These are phyloP conservation scores for Embidobia sp. DNA, from an alignment of 2,888 invertebrate genomes.

Conservation along the genomic window DNA sequence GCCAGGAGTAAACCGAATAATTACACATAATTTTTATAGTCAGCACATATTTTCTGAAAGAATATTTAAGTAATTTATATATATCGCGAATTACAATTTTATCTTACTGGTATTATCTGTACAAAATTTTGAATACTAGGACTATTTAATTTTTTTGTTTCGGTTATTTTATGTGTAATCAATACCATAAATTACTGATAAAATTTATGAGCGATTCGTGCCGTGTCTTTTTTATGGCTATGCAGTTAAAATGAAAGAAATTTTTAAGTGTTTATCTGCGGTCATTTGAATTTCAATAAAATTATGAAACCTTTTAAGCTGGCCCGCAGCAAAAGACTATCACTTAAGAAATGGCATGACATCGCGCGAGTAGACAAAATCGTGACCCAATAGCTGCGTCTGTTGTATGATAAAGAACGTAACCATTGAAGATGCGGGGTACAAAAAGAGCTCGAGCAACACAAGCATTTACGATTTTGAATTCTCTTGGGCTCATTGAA, in stretches of 20 bases:
- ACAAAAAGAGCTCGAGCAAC: constrained; percentile 12
- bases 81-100: too few species aligned
- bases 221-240: constrained; percentile 57
- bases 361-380: constrained; percentile 8
- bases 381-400: constrained; percentile 3
- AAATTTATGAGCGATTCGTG: constrained; percentile 55
- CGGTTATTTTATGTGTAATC: too few species aligned
- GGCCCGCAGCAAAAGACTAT: constrained; percentile 13
- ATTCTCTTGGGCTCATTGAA: constrained; percentile 45
- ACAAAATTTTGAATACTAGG: too few species aligned
- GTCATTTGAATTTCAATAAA: constrained; percentile 46
- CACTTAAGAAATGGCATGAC: constrained; percentile 18
- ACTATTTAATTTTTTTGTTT: too few species aligned
- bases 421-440: neutral
- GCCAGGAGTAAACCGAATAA: too few species aligned
- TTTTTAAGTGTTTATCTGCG: constrained; percentile 37
- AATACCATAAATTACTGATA: constrained; percentile 2
- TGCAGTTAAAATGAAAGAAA: constrained; percentile 40
- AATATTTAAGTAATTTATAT: too few species aligned
- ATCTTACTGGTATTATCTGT: too few species aligned
- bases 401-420: constrained; percentile 34
- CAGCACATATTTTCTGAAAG: too few species aligned
- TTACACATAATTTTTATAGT: too few species aligned
- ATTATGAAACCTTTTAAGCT: constrained; percentile 25
- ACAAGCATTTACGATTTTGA: constrained; percentile 48